Conservation (phyloP, 2,113 vertebrate species). For the Anguilla japonica region DNA sequence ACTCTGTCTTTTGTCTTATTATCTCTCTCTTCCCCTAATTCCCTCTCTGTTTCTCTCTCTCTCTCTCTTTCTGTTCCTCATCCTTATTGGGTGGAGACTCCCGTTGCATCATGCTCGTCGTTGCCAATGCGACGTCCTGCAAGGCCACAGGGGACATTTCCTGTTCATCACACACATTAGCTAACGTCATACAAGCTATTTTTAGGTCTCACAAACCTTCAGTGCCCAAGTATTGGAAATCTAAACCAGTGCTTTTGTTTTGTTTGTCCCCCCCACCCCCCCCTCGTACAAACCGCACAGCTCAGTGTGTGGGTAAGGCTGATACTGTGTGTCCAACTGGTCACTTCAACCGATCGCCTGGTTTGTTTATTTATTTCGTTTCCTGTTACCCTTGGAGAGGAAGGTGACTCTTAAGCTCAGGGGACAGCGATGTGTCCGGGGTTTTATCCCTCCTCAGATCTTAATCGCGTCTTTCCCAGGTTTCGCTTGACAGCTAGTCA, state of each 20-base stretch:
- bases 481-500: not conserved
- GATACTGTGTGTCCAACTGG: not conserved
- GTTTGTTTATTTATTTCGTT: not conserved
- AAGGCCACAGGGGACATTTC: slow-evolving; percentile 6
- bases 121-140: not conserved
- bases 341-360: not conserved
- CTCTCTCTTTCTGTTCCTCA: not conserved
- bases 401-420: not conserved
- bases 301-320: not conserved
- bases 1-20: too few relatives aligned
- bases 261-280: not conserved
- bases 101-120: not conserved
- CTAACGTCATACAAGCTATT: not conserved
- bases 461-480: not conserved
- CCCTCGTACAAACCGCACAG: not conserved
- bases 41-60: not conserved
- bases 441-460: not conserved
- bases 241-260: not conserved
- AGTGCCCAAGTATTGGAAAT: not conserved
- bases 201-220: not conserved
- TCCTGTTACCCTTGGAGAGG: not conserved
- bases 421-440: not conserved
- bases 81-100: not conserved
- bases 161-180: not conserved
- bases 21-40: too few relatives aligned